These are phyloP conservation scores for Ennomos fuscantarius DNA, from an alignment of 2,888 invertebrate species.

Conservation along the genomic window DNA sequence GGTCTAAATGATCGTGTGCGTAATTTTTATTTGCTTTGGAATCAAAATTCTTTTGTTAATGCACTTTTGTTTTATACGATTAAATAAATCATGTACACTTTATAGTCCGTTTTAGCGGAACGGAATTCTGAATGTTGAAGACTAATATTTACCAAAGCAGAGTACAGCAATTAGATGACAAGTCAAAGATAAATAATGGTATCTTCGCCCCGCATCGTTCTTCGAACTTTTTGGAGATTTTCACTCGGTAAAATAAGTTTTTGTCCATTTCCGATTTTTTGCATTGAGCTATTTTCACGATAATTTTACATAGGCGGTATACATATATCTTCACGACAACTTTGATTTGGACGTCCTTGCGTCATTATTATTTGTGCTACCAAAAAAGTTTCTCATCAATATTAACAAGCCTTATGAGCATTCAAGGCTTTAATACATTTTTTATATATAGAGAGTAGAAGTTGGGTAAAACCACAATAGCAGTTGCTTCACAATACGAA, in stretches of 20 bases:
- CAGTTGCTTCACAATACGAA: conserved; percentile 10
- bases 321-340: neutral
- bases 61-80: neutral
- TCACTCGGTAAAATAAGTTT: too few relatives aligned
- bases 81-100: neutral
- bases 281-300: neutral
- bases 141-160: conserved; percentile 12
- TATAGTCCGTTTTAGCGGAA: conserved; percentile 4
- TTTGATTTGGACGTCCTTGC: conserved; percentile 12
- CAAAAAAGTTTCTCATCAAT: conserved; percentile 12
- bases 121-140: conserved; percentile 7
- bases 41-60: too few relatives aligned
- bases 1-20: too few relatives aligned
- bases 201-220: neutral
- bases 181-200: neutral
- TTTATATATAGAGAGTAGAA: conserved; percentile 2
- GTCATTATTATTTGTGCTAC: conserved; percentile 3
- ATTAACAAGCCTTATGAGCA: neutral
- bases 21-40: too few relatives aligned
- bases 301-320: neutral
- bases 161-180: conserved; percentile 15
- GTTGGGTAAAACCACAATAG: conserved; percentile 7
- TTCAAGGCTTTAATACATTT: conserved; percentile 13
- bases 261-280: too few relatives aligned
- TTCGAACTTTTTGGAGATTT: too few relatives aligned